Conservation (phyloP, 2,888 invertebrate species). For the Eudemis profundana region DNA sequence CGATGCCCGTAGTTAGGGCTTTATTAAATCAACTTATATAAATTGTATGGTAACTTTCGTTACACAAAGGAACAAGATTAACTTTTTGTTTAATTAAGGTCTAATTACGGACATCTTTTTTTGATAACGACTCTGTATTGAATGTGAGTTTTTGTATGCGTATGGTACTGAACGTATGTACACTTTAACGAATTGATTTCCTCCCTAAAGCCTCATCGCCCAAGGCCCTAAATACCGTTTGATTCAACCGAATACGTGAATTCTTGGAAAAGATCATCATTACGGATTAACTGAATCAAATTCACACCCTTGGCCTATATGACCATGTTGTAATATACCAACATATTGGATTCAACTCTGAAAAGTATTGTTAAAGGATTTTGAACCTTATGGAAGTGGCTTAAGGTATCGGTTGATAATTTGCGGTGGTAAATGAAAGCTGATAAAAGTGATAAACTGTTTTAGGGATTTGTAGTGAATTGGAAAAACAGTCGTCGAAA, state of each 20-base stretch:
- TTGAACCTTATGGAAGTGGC: conserved; percentile 42
- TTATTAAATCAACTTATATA: too few relatives aligned
- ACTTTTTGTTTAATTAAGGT: too few relatives aligned
- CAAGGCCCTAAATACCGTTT: conserved; percentile 44
- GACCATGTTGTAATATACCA: conserved; percentile 48
- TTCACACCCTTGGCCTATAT: conserved; percentile 59
- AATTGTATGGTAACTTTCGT: too few relatives aligned
- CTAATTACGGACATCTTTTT: too few relatives aligned
- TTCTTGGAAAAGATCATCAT: conserved; percentile 62
- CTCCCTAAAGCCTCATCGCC: conserved; percentile 48
- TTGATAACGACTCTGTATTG: too few relatives aligned
- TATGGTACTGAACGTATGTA: too few relatives aligned
- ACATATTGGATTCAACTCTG: neutral
- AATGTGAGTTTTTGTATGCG: too few relatives aligned
- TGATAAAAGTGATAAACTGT: conserved; percentile 42
- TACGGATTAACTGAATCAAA: conserved; percentile 60
- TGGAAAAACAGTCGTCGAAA: neutral
- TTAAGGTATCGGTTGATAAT: conserved; percentile 42
- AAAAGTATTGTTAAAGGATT: conserved; percentile 26
- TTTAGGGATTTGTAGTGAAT: conserved; percentile 20
- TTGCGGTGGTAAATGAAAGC: conserved; percentile 4
- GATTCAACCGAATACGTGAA: conserved; percentile 53
- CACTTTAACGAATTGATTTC: conserved; percentile 19
- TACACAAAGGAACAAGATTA: too few relatives aligned
- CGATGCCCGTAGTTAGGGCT: too few relatives aligned